Conservation (phyloP, 37 sponge, comb jelly and placozoan species). For the Halichondria panicea region DNA sequence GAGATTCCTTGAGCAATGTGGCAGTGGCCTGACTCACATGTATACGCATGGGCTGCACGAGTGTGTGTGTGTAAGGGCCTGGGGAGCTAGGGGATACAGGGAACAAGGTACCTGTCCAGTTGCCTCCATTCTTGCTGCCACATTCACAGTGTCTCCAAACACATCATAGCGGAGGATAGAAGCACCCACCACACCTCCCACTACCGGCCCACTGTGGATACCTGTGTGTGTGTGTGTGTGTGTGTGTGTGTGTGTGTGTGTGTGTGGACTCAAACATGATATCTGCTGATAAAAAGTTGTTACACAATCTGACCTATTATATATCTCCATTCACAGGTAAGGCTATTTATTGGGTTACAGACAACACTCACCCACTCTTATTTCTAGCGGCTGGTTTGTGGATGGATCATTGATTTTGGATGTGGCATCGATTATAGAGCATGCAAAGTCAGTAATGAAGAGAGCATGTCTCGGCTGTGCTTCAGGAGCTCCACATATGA, state of each 20-base stretch:
- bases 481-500: constrained; percentile 57
- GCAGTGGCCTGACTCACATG: constrained; percentile 63
- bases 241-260: not conserved
- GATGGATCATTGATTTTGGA: constrained; percentile 60
- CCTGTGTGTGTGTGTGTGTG: constrained; percentile 24
- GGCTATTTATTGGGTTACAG: too few species aligned
- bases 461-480: constrained; percentile 36
- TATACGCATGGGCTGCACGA: constrained; percentile 52
- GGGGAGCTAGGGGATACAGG: not conserved
- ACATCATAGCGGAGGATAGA: constrained; percentile 53
- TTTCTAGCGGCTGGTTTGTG: constrained; percentile 31
- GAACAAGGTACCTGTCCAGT: constrained; percentile 46
- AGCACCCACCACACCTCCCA: constrained; percentile 62
- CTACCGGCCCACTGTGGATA: constrained; percentile 63
- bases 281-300: not conserved
- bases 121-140: constrained; percentile 64
- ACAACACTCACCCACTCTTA: constrained; percentile 61
- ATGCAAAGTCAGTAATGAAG: constrained; percentile 57
- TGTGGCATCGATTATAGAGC: constrained; percentile 35
- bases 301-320: too few species aligned
- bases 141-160: constrained; percentile 67
- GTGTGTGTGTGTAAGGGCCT: not conserved
- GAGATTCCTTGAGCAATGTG: constrained; percentile 27
- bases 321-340: too few species aligned
- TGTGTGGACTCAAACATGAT: not conserved